These are phyloP conservation scores for Eristalinus sepulchralis DNA, from an alignment of 2,888 invertebrate genomes.

Conservation along the genomic window DNA sequence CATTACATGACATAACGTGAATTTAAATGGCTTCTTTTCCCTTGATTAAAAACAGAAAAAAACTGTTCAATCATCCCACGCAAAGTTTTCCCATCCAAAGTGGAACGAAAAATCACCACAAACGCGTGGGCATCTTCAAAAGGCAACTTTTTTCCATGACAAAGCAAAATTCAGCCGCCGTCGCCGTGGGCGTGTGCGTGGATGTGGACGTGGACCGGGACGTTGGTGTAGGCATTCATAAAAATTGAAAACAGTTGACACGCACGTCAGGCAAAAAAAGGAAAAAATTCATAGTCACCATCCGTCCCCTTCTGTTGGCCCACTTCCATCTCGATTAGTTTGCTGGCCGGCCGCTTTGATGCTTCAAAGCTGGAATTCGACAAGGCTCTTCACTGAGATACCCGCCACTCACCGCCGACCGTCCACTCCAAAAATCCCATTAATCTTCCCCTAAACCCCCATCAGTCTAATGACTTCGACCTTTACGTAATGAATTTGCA, in stretches of 20 bases:
- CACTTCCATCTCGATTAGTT: background rate
- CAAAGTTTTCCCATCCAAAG: no score
- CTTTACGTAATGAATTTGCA: constrained; percentile 19
- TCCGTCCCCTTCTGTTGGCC: background rate
- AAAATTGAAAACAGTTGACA: background rate
- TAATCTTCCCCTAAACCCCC: constrained; percentile 10
- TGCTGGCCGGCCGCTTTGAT: background rate
- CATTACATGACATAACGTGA: no score
- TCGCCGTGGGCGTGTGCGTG: no score
- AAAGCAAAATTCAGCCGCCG: background rate
- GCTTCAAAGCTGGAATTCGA: background rate
- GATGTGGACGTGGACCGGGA: no score
- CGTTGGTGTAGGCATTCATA: background rate
- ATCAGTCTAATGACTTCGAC: constrained; percentile 16
- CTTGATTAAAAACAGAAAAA: no score
- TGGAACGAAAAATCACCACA: no score
- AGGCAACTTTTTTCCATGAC: background rate
- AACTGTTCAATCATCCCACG: no score
- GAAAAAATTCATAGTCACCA: background rate
- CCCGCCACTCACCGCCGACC: background rate
- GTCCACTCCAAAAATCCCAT: constrained; percentile 18
- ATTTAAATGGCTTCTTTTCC: no score
- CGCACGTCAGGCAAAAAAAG: background rate
- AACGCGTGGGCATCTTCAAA: no score
- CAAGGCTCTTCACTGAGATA: background rate